Evolutionary conservation across 2,888 invertebrate genomes (phyloP), one percentile per base, ranked within the genome.

Genomic region (Oxytorus armatus): DNA sequence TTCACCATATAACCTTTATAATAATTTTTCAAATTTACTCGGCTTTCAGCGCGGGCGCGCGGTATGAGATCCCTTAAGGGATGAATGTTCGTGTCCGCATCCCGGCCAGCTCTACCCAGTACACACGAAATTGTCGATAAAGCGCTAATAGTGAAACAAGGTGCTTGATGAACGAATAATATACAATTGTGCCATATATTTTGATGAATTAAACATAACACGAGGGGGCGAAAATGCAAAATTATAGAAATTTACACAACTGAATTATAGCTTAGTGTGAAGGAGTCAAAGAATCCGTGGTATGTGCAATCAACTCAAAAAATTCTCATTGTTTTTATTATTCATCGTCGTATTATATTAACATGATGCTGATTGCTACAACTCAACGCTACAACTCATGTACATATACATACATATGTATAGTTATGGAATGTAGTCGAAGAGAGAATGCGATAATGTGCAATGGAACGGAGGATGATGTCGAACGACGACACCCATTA

Each of bases 261-360:
- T 18, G n/a, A 3, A 51, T 14, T 10, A 47, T 66, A 1, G n/a
- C 8, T 5, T 14, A 14, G 14, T 21, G 51, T 7, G 14, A 16
- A 72, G 61, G 61, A 51, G 39, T 39, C 11, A 21, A 76, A 53
- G 55, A 63, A 77, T 70, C 29, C 16, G 49, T 36, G 76, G 69
- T 44, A 69, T 77, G 59, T 2, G 33, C 39, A 59, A 51, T 2
- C 49, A 55, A 16, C 14, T 61, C 33, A 2, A 65, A 75, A n/a
- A 70, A 68, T 75, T 65, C 36, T 51, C 75, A 66, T 76, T 76
- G 65, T 75, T 70, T 76, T 76, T 79, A 77, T 79, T 72, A 72
- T 76, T 76, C 75, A 72, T 55, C 57, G 23, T 66, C 57, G 36
- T 53, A 44, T 70, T 51, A 21, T 53, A 18, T 57, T 51, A 59